Conservation (phyloP, 2,888 invertebrate genomes). For the Drosophila tanythrix region DNA sequence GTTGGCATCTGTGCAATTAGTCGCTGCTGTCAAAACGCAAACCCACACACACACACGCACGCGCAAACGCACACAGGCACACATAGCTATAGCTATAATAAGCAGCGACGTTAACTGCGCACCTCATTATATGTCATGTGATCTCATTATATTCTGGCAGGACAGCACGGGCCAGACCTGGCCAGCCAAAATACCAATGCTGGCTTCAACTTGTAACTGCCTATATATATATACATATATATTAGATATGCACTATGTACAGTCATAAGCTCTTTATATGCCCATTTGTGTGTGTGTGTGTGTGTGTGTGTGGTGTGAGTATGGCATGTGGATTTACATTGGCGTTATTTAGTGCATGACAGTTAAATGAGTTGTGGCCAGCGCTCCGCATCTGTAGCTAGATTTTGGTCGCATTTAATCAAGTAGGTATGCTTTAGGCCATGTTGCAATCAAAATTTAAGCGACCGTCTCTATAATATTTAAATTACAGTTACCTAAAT, state of each 20-base stretch:
- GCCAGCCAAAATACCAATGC: constrained; percentile 39
- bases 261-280: constrained; percentile 46
- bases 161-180: constrained; percentile 13
- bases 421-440: constrained; percentile 50
- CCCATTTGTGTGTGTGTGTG: constrained; percentile 5
- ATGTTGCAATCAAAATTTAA: constrained; percentile 41
- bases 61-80: background rate
- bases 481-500: constrained; percentile 33
- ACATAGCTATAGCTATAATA: constrained; percentile 37
- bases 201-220: constrained; percentile 14
- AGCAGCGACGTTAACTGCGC: constrained; percentile 59
- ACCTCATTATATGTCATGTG: constrained; percentile 81
- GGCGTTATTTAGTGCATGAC: constrained; percentile 79
- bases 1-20: constrained; percentile 81
- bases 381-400: constrained; percentile 46
- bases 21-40: constrained; percentile 63
- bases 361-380: constrained; percentile 80
- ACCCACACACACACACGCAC: constrained; percentile 30
- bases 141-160: constrained; percentile 67
- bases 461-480: constrained; percentile 20
- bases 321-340: constrained; percentile 66
- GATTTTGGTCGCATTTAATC: constrained; percentile 64
- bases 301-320: constrained; percentile 12
- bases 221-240: background rate
- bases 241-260: constrained; percentile 54